Conservation (phyloP, 2,888 invertebrate genomes). For the Drosophila mulleri region DNA sequence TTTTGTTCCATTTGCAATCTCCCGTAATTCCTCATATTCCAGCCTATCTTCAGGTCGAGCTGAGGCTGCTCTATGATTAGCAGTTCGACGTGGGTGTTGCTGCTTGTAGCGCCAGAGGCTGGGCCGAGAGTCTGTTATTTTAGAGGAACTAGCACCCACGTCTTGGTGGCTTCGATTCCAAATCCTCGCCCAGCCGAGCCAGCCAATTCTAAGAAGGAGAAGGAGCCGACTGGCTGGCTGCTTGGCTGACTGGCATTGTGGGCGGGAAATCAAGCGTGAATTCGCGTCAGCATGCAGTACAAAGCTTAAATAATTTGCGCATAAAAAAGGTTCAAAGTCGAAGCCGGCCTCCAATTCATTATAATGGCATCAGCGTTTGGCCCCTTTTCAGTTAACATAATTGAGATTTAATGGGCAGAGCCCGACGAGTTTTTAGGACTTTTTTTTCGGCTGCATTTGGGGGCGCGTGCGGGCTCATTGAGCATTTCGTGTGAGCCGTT, state of each 20-base stretch:
- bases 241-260: slow-evolving; percentile 32
- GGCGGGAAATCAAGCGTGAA: slow-evolving; percentile 59
- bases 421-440: slow-evolving; percentile 40
- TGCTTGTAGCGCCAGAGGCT: slow-evolving; percentile 23
- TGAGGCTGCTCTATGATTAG: neutral
- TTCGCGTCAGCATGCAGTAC: slow-evolving; percentile 45
- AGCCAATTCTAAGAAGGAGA: slow-evolving; percentile 18
- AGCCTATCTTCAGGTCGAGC: slow-evolving; percentile 14
- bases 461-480: slow-evolving; percentile 59
- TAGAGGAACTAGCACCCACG: slow-evolving; percentile 54
- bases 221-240: slow-evolving; percentile 7
- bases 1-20: neutral
- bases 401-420: slow-evolving; percentile 73
- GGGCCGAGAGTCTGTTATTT: slow-evolving; percentile 64
- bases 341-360: slow-evolving; percentile 67
- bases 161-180: slow-evolving; percentile 24
- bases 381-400: slow-evolving; percentile 57
- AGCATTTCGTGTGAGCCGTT: slow-evolving; percentile 25
- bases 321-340: slow-evolving; percentile 72
- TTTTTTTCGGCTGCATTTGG: slow-evolving; percentile 6
- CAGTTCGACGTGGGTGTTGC: slow-evolving; percentile 9
- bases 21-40: neutral
- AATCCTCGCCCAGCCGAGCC: slow-evolving; percentile 7
- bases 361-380: slow-evolving; percentile 72
- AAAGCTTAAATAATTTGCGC: slow-evolving; percentile 74